A percentile compares a stretch with the other conserved stretches of the same genome.
Conservation (phyloP, 1,140 invertebrate species). For the Calliphora vicina region DNA sequence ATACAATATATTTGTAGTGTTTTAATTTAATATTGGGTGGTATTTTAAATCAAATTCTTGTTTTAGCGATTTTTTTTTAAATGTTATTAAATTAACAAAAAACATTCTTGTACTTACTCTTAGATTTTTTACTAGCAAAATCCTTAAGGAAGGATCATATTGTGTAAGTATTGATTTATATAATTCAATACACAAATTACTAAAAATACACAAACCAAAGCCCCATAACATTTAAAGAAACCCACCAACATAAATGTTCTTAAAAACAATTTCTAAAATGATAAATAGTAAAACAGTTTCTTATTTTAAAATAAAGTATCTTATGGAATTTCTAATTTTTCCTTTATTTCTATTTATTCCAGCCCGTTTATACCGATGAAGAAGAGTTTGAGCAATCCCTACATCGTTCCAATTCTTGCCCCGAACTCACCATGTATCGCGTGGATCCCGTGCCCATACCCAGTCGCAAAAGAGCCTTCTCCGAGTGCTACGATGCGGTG, state of each 20-base stretch:
- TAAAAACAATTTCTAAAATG: too few relatives aligned
- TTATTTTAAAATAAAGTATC: too few relatives aligned
- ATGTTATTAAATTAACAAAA: too few relatives aligned
- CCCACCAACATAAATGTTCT: too few relatives aligned
- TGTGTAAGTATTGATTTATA: slow-evolving; percentile 21
- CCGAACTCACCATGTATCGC: slow-evolving; percentile 68
- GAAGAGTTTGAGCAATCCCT: slow-evolving; percentile 45
- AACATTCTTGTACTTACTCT: neutral
- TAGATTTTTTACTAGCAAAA: slow-evolving; percentile 20
- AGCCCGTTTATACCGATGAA: slow-evolving; percentile 60
- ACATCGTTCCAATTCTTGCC: slow-evolving; percentile 68
- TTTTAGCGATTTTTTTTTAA: too few relatives aligned
- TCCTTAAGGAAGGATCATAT: neutral
- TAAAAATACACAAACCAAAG: too few relatives aligned
- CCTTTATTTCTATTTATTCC: neutral
- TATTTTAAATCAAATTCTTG: too few relatives aligned
- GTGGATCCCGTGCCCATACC: slow-evolving; percentile 62
- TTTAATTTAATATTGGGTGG: too few relatives aligned
- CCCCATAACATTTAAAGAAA: too few relatives aligned
- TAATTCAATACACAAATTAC: neutral
- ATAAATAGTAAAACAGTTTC: too few relatives aligned
- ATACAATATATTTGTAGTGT: too few relatives aligned
- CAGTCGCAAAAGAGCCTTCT: slow-evolving; percentile 70
- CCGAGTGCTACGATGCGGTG: slow-evolving; percentile 65
- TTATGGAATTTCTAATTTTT: too few relatives aligned